phyloP scores from a whole-genome alignment of 2,888 invertebrate species.

The Dorcus hopei region DNA sequence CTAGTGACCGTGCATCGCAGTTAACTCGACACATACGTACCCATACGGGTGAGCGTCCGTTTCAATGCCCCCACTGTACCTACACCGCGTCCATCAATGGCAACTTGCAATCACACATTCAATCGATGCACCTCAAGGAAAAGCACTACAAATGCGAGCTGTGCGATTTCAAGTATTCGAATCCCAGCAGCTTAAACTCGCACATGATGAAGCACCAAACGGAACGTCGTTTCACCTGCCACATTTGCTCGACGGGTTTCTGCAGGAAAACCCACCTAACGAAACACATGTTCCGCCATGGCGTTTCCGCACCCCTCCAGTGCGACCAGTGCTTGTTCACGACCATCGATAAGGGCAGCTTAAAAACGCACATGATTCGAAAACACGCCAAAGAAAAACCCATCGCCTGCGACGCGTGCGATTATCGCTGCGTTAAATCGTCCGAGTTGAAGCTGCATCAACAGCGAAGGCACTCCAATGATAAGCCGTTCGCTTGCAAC shows the following conservation, averaged over 20 bases:
- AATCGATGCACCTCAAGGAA: too few relatives aligned
- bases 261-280: conserved; percentile 28
- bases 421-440: conserved; percentile 5
- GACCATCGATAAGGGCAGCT: conserved; percentile 31
- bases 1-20: too few relatives aligned
- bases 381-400: conserved; percentile 30
- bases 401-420: conserved; percentile 15
- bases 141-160: too few relatives aligned
- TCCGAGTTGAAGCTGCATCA: conserved; percentile 33
- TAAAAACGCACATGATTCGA: conserved; percentile 30
- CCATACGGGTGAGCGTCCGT: too few relatives aligned
- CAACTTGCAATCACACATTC: too few relatives aligned
- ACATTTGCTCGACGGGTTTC: conserved; percentile 29
- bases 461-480: conserved; percentile 37
- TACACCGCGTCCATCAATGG: too few relatives aligned
- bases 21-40: too few relatives aligned
- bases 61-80: too few relatives aligned
- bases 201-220: conserved; percentile 15
- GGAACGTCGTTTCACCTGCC: conserved; percentile 29
- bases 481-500: conserved; percentile 33
- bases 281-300: conserved; percentile 27
- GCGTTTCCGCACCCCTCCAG: conserved; percentile 26
- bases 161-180: too few relatives aligned
- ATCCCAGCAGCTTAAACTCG: too few relatives aligned
- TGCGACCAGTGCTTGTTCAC: conserved; percentile 34